These are phyloP conservation scores for Chloebia gouldiae DNA, from an alignment of 2,113 vertebrate genomes.

Conservation along the genomic window DNA sequence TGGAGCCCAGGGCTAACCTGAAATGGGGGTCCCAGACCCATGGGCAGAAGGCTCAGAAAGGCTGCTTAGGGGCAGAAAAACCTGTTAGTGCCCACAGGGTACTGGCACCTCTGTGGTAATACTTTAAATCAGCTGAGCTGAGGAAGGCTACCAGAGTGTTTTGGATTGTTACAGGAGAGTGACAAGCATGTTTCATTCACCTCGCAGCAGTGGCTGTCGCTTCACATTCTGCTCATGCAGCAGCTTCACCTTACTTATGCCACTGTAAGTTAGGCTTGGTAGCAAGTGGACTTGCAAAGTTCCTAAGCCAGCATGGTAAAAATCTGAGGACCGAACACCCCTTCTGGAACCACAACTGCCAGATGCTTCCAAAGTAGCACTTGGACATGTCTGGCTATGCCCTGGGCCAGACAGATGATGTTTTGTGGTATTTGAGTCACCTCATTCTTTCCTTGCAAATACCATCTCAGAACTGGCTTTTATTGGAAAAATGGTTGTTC, in stretches of 20 bases:
- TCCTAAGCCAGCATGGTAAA: neutral
- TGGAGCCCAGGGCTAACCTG: neutral
- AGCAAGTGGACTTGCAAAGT: neutral
- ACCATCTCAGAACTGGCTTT: neutral
- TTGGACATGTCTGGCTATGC: neutral
- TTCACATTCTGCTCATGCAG: neutral
- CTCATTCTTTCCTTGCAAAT: neutral
- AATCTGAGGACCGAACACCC: neutral
- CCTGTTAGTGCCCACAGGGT: neutral
- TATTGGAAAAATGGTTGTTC: neutral
- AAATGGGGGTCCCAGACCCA: neutral
- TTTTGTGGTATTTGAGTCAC: neutral
- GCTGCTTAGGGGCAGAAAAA: neutral
- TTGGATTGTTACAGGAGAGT: neutral
- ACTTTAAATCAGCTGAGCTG: neutral
- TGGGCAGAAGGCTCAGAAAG: neutral
- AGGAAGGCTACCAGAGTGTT: neutral
- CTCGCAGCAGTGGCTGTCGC: neutral
- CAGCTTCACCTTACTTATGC: neutral
- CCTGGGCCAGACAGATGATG: neutral
- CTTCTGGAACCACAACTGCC: neutral
- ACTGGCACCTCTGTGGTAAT: neutral
- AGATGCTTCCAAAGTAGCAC: neutral
- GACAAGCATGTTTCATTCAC: neutral
- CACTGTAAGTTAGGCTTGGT: neutral